A percentile compares a stretch with the other conserved stretches of the same genome.
These are phyloP conservation scores for Chionodraco myersi DNA, from an alignment of 2,113 vertebrate species.

Conservation along the genomic window DNA sequence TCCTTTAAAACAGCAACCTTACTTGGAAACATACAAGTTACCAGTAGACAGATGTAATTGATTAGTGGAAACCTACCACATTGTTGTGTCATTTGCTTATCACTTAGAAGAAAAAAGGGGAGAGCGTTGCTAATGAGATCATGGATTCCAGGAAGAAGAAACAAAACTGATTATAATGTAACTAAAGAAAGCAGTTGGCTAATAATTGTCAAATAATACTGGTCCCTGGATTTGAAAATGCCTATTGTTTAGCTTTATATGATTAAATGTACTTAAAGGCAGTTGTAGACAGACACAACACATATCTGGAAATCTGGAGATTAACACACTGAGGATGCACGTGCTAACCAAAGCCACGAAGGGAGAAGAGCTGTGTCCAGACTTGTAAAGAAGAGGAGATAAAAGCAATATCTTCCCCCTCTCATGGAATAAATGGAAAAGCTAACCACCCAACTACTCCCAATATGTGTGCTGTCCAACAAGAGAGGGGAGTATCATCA, in stretches of 20 bases:
- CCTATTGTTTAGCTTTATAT: not conserved
- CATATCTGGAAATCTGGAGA: too few species aligned
- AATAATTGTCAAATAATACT: conserved; percentile 1
- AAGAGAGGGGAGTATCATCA: too few species aligned
- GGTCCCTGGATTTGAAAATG: not conserved
- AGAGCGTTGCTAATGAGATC: conserved; percentile 10
- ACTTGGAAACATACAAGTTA: not conserved
- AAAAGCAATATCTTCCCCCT: too few species aligned
- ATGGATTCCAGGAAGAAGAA: conserved; percentile 1
- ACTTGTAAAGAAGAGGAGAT: too few species aligned
- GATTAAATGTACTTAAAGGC: not conserved
- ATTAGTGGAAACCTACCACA: conserved; percentile 1
- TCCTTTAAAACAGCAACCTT: conserved; percentile 21
- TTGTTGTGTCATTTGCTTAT: conserved; percentile 48
- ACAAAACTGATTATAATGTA: conserved; percentile 20
- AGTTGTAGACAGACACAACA: not conserved
- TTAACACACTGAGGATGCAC: too few species aligned
- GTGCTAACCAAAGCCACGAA: too few species aligned
- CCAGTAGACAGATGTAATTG: conserved; percentile 12
- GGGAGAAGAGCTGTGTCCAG: too few species aligned
- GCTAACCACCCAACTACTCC: too few species aligned
- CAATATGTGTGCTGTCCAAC: too few species aligned
- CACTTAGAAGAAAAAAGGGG: conserved; percentile 30
- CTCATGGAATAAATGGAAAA: too few species aligned
- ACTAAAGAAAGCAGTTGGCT: conserved; percentile 2